Evolutionary conservation across 37 sponge, comb jelly and placozoan genomes (phyloP).

Genomic region (Beroe ovata): DNA sequence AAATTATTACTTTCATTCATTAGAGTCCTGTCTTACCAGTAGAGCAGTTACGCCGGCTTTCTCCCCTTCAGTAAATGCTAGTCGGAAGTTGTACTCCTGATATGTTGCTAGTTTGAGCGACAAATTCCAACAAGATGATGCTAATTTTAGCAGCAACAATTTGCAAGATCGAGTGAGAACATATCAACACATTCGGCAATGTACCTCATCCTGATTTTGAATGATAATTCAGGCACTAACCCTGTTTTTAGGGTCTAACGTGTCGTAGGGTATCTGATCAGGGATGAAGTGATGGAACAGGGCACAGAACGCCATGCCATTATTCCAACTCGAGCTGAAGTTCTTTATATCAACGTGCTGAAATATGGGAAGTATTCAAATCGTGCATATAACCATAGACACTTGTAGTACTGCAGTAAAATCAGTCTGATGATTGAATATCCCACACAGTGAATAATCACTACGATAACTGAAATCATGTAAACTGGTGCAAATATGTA

Average conservation of each 20-base stretch:
- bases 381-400: too few relatives aligned
- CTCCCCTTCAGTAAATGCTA: conserved; percentile 59
- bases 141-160: too few relatives aligned
- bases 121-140: neutral
- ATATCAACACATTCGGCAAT: too few relatives aligned
- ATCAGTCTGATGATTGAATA: too few relatives aligned
- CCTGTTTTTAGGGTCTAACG: conserved; percentile 71
- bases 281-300: conserved; percentile 82
- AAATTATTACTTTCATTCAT: too few relatives aligned
- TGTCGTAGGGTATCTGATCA: conserved; percentile 75
- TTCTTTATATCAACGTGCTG: conserved; percentile 77
- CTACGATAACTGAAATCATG: too few relatives aligned
- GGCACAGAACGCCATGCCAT: conserved; percentile 88
- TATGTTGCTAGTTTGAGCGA: neutral
- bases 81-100: conserved; percentile 63
- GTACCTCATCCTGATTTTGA: too few relatives aligned
- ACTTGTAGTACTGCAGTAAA: too few relatives aligned
- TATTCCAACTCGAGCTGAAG: conserved; percentile 74
- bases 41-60: conserved; percentile 60
- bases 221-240: conserved; percentile 61
- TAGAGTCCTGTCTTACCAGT: conserved; percentile 12
- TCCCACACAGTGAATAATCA: too few relatives aligned
- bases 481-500: too few relatives aligned
- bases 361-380: neutral
- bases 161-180: too few relatives aligned